Conservation (phyloP, 1,140 invertebrate species). For the Heliconius hewitsoni region DNA sequence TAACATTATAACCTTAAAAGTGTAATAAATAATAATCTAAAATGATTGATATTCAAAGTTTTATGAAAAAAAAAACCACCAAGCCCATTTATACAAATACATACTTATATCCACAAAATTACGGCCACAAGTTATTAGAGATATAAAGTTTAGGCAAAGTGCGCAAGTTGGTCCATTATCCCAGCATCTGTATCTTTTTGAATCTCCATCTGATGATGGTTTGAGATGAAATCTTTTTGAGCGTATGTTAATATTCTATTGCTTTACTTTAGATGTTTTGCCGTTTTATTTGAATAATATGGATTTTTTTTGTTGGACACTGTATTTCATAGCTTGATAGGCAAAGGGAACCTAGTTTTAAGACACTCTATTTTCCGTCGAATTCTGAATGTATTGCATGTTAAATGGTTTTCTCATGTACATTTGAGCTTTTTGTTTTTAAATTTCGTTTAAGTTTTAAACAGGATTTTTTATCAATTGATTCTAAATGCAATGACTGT, state of each 20-base stretch:
- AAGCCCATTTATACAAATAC: slow-evolving; percentile 35
- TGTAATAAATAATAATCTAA: slow-evolving; percentile 16
- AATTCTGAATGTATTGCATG: no score
- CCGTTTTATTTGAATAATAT: neutral
- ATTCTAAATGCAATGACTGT: no score
- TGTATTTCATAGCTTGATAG: no score
- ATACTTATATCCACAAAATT: slow-evolving; percentile 30
- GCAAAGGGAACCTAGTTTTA: no score
- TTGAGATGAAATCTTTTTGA: slow-evolving; percentile 26
- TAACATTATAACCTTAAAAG: neutral
- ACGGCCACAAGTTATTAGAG: slow-evolving; percentile 37
- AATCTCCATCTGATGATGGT: slow-evolving; percentile 38
- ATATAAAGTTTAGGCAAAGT: slow-evolving; percentile 43
- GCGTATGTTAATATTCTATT: slow-evolving; percentile 19
- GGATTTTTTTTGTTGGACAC: no score
- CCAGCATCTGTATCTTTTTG: slow-evolving; percentile 36
- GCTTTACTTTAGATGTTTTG: neutral
- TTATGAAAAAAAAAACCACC: slow-evolving; percentile 25
- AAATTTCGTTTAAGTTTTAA: no score
- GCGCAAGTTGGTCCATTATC: slow-evolving; percentile 42
- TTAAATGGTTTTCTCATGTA: no score
- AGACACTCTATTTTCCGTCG: no score
- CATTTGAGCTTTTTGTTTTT: no score
- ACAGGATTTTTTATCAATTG: no score
- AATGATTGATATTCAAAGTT: slow-evolving; percentile 33